Percentiles rank a stretch among this genome's conserved stretches.
Evolutionary conservation across 2,797 vertebrate species (phyloP).

Genomic region (Pseudochirops corinnae): DNA sequence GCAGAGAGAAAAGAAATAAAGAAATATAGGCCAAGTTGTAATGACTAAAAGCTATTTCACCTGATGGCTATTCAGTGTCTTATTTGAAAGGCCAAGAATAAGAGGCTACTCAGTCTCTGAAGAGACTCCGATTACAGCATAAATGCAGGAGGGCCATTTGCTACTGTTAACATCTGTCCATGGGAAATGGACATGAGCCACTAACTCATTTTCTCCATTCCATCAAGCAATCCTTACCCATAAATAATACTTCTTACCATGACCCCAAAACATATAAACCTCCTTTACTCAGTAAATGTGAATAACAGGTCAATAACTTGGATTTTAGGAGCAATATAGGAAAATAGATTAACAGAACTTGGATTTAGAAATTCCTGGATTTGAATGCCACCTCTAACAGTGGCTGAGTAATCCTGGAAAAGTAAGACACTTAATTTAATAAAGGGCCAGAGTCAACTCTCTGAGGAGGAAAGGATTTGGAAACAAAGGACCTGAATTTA

Average conservation of each 20-base stretch:
- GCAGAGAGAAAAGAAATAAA: not conserved
- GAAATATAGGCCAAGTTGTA: not conserved
- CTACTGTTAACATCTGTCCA: not conserved
- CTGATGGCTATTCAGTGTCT: not conserved
- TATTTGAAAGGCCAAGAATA: not conserved
- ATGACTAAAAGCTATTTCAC: not conserved
- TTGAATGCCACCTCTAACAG: not conserved
- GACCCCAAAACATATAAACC: not conserved
- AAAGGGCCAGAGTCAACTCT: not conserved
- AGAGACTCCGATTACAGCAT: not conserved
- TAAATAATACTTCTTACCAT: not conserved
- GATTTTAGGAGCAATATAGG: not conserved
- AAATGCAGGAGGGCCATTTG: not conserved
- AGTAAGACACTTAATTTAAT: not conserved
- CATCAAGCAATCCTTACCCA: not conserved
- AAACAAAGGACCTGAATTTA: not conserved
- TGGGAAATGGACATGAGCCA: not conserved
- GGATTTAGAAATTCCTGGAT: not conserved
- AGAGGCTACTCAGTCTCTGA: not conserved
- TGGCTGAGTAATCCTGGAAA: not conserved
- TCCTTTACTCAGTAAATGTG: not conserved
- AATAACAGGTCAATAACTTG: not conserved
- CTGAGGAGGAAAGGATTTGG: not conserved
- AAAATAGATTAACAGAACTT: not conserved
- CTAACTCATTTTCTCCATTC: not conserved